Conservation (phyloP, 2,797 vertebrate genomes). For the Clarias fuscus region DNA sequence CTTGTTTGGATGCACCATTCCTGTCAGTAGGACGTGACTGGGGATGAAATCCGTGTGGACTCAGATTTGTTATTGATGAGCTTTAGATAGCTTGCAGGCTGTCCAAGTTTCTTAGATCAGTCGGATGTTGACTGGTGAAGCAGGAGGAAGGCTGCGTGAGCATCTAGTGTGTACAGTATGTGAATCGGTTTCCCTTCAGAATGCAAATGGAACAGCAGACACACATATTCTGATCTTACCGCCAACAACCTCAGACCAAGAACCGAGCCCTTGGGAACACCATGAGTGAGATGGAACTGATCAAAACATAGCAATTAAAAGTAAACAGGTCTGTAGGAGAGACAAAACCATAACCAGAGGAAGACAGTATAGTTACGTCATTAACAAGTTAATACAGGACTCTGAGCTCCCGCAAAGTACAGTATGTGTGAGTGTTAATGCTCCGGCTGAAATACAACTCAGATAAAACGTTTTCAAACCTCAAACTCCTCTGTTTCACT, state of each 20-base stretch:
- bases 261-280: background rate
- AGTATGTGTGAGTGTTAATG: too few species aligned
- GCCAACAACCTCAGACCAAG: background rate
- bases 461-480: too few species aligned
- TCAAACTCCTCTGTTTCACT: too few species aligned
- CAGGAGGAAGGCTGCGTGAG: background rate
- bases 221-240: background rate
- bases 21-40: background rate
- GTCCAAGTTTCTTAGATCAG: background rate
- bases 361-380: background rate
- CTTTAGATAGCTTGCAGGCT: background rate
- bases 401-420: too few species aligned
- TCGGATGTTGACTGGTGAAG: background rate
- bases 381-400: too few species aligned
- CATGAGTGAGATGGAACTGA: background rate
- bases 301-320: background rate
- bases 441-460: too few species aligned
- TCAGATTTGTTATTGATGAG: background rate
- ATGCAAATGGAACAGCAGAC: background rate
- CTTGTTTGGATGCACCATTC: too few species aligned
- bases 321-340: background rate
- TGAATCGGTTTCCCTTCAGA: background rate
- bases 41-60: background rate
- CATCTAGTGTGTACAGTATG: background rate
- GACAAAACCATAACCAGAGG: background rate